Evolutionary conservation across 2,797 vertebrate species (phyloP).

Genomic region (Schizothorax lantsangensis): DNA sequence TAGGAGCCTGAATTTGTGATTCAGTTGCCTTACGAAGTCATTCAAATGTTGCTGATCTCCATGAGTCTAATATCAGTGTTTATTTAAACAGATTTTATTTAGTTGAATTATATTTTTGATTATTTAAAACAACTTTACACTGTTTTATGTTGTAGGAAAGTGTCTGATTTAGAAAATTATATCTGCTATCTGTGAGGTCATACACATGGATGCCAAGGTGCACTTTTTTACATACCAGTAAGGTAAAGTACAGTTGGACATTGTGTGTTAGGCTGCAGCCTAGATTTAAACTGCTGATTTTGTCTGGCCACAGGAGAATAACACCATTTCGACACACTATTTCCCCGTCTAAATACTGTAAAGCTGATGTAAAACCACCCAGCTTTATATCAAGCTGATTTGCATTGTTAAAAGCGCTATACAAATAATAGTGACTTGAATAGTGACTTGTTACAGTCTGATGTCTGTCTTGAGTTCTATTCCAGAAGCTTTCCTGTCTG

Average conservation of each 20-base stretch:
- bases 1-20: conserved; percentile 17
- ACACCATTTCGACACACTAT: too few species aligned
- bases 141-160: neutral
- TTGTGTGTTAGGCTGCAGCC: neutral
- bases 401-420: too few species aligned
- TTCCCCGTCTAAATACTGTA: too few species aligned
- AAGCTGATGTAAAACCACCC: too few species aligned
- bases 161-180: neutral
- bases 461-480: neutral
- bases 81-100: neutral
- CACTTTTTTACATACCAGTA: neutral
- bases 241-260: neutral
- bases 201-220: neutral
- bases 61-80: neutral
- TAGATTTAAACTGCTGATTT: too few species aligned
- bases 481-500: neutral
- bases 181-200: neutral
- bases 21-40: conserved; percentile 55
- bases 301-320: too few species aligned
- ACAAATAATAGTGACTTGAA: too few species aligned
- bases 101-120: neutral
- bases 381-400: too few species aligned
- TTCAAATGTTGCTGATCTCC: conserved; percentile 34
- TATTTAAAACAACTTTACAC: neutral
- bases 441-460: neutral